phyloP scores from a whole-genome alignment of 2,888 invertebrate genomes.

The Mimachlamys varia region DNA sequence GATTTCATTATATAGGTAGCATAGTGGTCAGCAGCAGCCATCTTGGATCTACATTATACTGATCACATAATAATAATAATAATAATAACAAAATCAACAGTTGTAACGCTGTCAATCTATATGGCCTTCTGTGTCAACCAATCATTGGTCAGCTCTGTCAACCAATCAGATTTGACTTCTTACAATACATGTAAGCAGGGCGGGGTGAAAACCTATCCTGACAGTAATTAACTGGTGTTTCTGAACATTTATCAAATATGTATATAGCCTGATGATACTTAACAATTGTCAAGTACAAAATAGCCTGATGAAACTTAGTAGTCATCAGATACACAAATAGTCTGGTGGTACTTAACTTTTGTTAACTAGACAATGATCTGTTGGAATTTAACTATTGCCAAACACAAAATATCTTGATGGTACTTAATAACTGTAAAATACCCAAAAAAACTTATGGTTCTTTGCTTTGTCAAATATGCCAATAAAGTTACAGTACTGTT shows the following conservation, averaged over 20 bases:
- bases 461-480: too few relatives aligned
- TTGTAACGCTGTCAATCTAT: background rate
- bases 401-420: background rate
- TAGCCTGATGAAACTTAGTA: background rate
- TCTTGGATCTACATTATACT: conserved; percentile 22
- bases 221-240: background rate
- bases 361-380: background rate
- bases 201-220: background rate
- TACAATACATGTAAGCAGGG: background rate
- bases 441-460: background rate
- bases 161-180: background rate
- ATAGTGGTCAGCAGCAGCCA: conserved; percentile 25
- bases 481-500: too few relatives aligned
- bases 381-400: background rate
- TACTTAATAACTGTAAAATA: background rate
- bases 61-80: conserved; percentile 31
- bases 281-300: background rate
- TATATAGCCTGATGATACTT: background rate
- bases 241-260: background rate
- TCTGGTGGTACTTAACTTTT: background rate
- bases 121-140: background rate
- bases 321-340: background rate
- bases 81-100: conserved; percentile 34
- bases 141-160: background rate
- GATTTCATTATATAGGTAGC: conserved; percentile 8